Conservation (phyloP, 1,140 invertebrate species). For the Coenobita brevimanus region DNA sequence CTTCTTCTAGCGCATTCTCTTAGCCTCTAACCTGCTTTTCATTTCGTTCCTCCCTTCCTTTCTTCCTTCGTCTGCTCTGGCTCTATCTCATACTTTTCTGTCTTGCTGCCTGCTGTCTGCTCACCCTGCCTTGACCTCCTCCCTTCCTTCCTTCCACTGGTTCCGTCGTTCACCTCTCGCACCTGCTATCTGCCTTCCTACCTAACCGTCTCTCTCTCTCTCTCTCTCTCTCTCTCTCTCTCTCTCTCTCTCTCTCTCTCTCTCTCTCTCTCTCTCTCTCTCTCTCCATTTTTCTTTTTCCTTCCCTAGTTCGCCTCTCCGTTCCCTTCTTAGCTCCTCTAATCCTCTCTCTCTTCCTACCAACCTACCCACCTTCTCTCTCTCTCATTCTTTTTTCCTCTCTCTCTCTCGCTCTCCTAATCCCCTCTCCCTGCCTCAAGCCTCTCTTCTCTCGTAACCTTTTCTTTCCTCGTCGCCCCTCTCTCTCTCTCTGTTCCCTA, state of each 20-base stretch:
- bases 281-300: background rate
- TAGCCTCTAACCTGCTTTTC: background rate
- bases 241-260: background rate
- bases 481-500: background rate
- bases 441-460: background rate
- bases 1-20: background rate
- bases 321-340: background rate
- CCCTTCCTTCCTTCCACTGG: background rate
- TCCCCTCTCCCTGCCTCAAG: background rate
- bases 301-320: background rate
- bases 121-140: background rate
- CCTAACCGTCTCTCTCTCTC: conserved; percentile 19
- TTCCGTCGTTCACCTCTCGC: too few species aligned
- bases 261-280: background rate
- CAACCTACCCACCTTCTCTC: too few species aligned
- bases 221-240: conserved; percentile 40
- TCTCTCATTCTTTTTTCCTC: background rate
- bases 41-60: background rate
- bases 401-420: too few species aligned
- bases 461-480: background rate
- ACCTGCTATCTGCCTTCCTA: background rate
- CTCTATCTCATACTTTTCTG: background rate
- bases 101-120: background rate
- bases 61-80: background rate
- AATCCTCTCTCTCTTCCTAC: background rate